Percentiles rank a stretch among this genome's conserved stretches.
Conservation (phyloP, 23 tunicate genomes). For the Halocynthia roretzi region DNA sequence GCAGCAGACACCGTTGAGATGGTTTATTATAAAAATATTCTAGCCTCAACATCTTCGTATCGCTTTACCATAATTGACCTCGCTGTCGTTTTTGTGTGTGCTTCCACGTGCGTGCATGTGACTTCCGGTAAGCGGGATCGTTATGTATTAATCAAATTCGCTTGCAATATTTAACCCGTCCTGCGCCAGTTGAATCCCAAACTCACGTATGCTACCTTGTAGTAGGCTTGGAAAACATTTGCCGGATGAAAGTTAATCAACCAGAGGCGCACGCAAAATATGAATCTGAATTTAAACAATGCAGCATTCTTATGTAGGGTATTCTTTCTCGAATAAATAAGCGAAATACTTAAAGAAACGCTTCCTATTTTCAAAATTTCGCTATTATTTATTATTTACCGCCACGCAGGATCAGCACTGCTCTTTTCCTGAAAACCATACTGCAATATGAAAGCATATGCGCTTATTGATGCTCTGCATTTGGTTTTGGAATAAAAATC, state of each 20-base stretch:
- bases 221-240: not conserved
- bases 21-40: not conserved
- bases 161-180: not conserved
- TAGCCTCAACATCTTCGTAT: not conserved
- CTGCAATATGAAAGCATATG: too few species aligned
- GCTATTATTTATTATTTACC: too few species aligned
- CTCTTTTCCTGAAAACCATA: too few species aligned
- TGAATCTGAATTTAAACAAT: too few species aligned
- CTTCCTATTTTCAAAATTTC: too few species aligned
- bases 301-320: too few species aligned
- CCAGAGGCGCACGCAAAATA: not conserved
- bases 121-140: constrained; percentile 5
- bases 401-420: too few species aligned
- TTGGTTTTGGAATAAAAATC: too few species aligned
- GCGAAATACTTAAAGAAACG: too few species aligned
- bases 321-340: too few species aligned
- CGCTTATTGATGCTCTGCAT: too few species aligned
- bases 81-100: not conserved
- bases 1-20: too few species aligned
- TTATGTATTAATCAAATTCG: constrained; percentile 13
- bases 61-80: not conserved
- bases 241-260: not conserved
- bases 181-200: not conserved
- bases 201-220: not conserved
- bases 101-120: not conserved